Base-by-base conservation (phyloP, 2,888 invertebrate genomes). In the Eilema depressum region DNA sequence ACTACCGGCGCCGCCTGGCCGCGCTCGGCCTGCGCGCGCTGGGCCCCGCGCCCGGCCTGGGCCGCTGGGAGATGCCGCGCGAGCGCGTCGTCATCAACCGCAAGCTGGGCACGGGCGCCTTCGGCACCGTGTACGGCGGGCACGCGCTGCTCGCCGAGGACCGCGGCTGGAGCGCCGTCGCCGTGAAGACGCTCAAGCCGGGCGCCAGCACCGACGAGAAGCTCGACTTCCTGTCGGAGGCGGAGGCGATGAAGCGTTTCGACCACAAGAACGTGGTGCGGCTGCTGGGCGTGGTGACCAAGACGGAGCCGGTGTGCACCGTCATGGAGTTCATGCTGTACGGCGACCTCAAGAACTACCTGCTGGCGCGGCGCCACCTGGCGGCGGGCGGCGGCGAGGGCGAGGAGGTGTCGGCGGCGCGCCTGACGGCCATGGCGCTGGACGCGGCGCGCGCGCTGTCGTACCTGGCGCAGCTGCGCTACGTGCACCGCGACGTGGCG, bases 321-420 rank as follows among this genome's bases (percentile, higher is more conserved):
- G 97, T 99, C 20, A 99, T 99, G 98, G 99, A 99, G 91, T 98
- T 98, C 86, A 98, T 98, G 98, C 93, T 99, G 56, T 98, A 98
- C 88, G 99, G 98, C 28, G 99, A 99, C 89, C 93, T 99, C 78
- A 99, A 98, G 93, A 98, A 97, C 12, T 99, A 97, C 92, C 95
- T 99, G 71, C 91, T 99, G 78, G 98, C 98, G 20, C 96, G 99
- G 77, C 96, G 99, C 60, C 67, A 95, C 66, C 26, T 66, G 97
- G 74, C 60, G 80, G 78, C 37, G 97, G 97, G 77, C 26, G 97
- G 97, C 69, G 96, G 96, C 7, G 98, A 97, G 81, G 98, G 97
- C 82, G 98, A 98, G 88, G 98, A 98, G 88, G 97, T 98, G 75
- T 97, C 97, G 12, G 96, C 97, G 81, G 97, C 97, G 85, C 97